Evolutionary conservation across 2,113 vertebrate species (phyloP), one percentile per base, ranked within the genome.

Genomic region (Dolichotis patagonum): DNA sequence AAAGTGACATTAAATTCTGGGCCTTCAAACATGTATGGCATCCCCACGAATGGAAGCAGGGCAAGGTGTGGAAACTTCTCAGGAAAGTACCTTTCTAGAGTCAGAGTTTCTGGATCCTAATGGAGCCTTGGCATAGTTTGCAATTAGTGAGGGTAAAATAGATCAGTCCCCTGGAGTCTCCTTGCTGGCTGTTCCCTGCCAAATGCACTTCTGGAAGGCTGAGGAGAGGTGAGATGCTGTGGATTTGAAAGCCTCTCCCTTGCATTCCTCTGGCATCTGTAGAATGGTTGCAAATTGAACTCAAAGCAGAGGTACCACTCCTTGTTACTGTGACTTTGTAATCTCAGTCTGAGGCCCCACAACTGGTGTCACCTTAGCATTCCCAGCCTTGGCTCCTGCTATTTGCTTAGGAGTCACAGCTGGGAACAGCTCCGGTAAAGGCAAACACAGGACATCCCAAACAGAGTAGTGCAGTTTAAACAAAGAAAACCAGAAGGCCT

Each of bases 271-370:
- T 30, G 85, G 86, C 63, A 93, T 97, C 89, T 97, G 95, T 96
- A 90, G 73, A 97, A 95, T 71, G 60, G 85, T 97, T 97, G 95
- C 97, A 97, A 97, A 93, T 88, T 97, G 95, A 95, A 97, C 98
- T 98, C 96, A 96, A 98, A 97, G 94, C 96, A 96, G 96, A 98
- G 85, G 41, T 89, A 91, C 65, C 28, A 8, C 86, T 84, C 67
- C 1, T 56, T 91, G 92, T 83, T 95, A 67, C 32, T 32, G 62
- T 94, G 75, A 8, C 43, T 16, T 3, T 78, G 14, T 49, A 16
- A 32, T 9, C 6, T 78, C 75, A 30, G 43, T 32, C 43, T 8
- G 73, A 49, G 43, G 7, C 43, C 46, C 28, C 9, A 32, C 95
- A 94, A 96, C 82, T 41, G 73, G 77, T 54, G 10, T 92, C 65